Conservation (phyloP, 2,797 vertebrate genomes). For the Chloroceryle amazona region DNA sequence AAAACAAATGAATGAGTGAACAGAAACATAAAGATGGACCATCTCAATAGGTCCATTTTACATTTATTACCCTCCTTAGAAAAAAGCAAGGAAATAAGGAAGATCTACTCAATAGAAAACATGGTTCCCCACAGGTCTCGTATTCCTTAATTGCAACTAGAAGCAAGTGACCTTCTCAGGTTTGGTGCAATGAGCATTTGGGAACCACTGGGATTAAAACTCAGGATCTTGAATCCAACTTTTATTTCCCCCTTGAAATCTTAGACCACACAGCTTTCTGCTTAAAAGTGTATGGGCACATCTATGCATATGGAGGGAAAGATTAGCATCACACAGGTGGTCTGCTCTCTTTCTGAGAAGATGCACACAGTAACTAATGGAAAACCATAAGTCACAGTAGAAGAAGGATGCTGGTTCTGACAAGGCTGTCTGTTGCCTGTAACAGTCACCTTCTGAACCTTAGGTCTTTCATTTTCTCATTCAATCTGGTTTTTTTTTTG, state of each 20-base stretch:
- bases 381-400: not conserved
- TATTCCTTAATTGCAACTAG: conserved; percentile 58
- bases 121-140: not conserved
- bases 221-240: conserved; percentile 32
- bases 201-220: conserved; percentile 57
- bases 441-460: not conserved
- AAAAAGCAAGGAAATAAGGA: conserved; percentile 35
- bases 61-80: conserved; percentile 20
- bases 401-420: conserved; percentile 12
- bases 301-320: not conserved
- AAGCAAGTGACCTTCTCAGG: conserved; percentile 48
- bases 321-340: conserved; percentile 34
- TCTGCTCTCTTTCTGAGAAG: conserved; percentile 18
- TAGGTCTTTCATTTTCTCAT: not conserved
- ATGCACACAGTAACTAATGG: not conserved
- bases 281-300: conserved; percentile 14
- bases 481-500: not conserved
- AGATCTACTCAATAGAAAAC: conserved; percentile 29
- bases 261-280: conserved; percentile 61
- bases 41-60: conserved; percentile 18
- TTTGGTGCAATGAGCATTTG: conserved; percentile 34
- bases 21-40: not conserved
- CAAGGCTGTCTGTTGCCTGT: not conserved
- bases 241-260: conserved; percentile 67
- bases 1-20: not conserved